These are phyloP conservation scores for Ennomos quercinarius DNA, from an alignment of 2,888 invertebrate species.

Conservation along the genomic window DNA sequence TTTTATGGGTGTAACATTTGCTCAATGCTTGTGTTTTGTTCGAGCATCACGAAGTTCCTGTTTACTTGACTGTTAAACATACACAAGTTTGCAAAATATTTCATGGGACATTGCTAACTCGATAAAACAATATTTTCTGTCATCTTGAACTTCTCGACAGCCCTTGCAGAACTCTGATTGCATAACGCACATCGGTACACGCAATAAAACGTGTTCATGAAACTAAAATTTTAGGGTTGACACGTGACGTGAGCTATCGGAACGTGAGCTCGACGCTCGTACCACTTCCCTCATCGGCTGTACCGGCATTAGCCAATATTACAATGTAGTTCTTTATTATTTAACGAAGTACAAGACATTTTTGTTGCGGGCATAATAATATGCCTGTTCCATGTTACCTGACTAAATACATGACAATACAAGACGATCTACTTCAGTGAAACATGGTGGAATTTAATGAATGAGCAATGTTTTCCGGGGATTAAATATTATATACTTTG, in stretches of 20 bases:
- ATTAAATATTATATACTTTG: too few species aligned
- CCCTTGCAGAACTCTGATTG: too few species aligned
- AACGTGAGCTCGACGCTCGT: not conserved
- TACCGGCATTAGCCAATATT: constrained; percentile 4
- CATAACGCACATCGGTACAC: not conserved
- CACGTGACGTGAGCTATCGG: not conserved
- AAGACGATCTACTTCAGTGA: not conserved
- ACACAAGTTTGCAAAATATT: too few species aligned
- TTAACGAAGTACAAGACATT: constrained; percentile 9
- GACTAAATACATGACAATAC: constrained; percentile 3
- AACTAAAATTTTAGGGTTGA: not conserved
- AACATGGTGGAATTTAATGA: constrained; percentile 1
- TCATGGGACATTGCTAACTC: too few species aligned
- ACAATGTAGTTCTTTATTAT: constrained; percentile 4
- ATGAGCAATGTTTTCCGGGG: not conserved
- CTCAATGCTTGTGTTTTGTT: too few species aligned
- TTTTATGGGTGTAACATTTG: too few species aligned
- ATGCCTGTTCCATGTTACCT: not conserved
- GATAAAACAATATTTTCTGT: too few species aligned
- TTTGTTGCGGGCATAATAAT: constrained; percentile 6
- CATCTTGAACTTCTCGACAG: too few species aligned
- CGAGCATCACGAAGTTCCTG: too few species aligned
- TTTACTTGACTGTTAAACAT: too few species aligned
- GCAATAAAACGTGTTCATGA: not conserved
- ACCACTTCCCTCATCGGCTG: not conserved